Base-by-base conservation (phyloP, 2,797 vertebrate genomes). In the Thamnophis elegans region DNA sequence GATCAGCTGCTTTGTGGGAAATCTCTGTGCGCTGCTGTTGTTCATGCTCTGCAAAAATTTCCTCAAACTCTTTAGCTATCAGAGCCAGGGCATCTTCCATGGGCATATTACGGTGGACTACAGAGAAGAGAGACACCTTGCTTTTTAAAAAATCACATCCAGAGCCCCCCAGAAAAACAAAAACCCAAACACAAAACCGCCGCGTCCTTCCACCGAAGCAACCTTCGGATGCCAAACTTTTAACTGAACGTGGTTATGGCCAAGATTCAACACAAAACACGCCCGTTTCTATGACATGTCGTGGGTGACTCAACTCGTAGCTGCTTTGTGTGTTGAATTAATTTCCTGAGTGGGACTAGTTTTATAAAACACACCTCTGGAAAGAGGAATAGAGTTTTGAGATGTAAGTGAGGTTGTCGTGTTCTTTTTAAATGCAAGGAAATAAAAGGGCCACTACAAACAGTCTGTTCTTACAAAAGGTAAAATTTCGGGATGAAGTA, bases 51-150 rank as follows among this genome's bases (percentile, higher is more conserved):
- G 95, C 92, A 94, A 96, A 96, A 32, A 96, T 90, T 5, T 94
- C 98, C 91, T 96, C 95, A 92, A 97, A 97, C 96, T 98, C 98
- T 8, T 96, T 95, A 87, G 95, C 95, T 90, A 97, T 88, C 78
- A 98, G 97, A 95, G 97, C 96, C 97, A 98, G 94, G 36, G 97
- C 98, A 94, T 98, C 98, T 93, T 99, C 98, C 97, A 98, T 97
- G 93, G 98, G 97, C 98, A 98, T 96, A 93, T 98, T 98, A 93
- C 95, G 96, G 94, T 98, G 97, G 95, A 98, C 98, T 97, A 95
- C 65, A 93, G 92, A 95, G 47, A 94, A 95, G 92, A 94, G 89
- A 96, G 95, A 95, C 18, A 92, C 60, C 58, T 95, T 91, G 91
- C 62, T 96, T 93, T 88, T 94, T 87, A 95, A 94, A 93, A 91